Conservation (phyloP, 1,140 invertebrate genomes). For the Protaetia brevitarsis region DNA sequence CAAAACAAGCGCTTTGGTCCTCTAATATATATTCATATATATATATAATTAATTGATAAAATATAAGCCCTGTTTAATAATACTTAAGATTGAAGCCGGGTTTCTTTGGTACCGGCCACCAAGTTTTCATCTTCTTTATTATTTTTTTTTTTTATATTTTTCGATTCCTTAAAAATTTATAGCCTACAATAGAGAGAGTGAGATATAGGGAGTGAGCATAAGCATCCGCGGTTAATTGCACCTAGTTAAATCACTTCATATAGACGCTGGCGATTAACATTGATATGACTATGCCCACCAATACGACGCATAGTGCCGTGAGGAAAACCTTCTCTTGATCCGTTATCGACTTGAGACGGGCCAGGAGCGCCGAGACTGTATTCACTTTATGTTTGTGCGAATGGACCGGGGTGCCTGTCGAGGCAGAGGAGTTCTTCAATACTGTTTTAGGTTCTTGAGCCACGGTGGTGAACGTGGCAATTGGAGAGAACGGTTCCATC, state of each 20-base stretch:
- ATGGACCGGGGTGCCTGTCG: conserved; percentile 34
- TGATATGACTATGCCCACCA: conserved; percentile 63
- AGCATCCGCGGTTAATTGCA: conserved; percentile 33
- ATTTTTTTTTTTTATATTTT: conserved; percentile 8
- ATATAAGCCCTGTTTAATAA: conserved; percentile 46
- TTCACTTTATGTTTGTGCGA: conserved; percentile 31
- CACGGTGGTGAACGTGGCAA: conserved; percentile 55
- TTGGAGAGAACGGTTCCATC: conserved; percentile 63
- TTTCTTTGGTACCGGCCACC: conserved; percentile 8
- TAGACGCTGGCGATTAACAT: conserved; percentile 42
- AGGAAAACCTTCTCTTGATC: conserved; percentile 65
- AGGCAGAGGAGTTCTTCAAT: conserved; percentile 33
- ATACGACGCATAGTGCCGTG: conserved; percentile 58
- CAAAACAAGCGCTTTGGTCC: conserved; percentile 45
- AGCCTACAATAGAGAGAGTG: conserved; percentile 11
- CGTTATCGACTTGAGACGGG: conserved; percentile 53
- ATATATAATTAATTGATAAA: conserved; percentile 36
- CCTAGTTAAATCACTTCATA: conserved; percentile 26
- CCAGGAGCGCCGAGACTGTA: conserved; percentile 35
- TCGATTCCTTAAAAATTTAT: conserved; percentile 13
- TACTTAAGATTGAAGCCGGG: conserved; percentile 36
- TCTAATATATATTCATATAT: conserved; percentile 35
- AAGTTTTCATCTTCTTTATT: conserved; percentile 24
- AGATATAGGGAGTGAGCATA: conserved; percentile 24
- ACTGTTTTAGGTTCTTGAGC: conserved; percentile 42